Evolutionary conservation across 2,797 vertebrate species (phyloP).

Genomic region (Xerus rutilus): DNA sequence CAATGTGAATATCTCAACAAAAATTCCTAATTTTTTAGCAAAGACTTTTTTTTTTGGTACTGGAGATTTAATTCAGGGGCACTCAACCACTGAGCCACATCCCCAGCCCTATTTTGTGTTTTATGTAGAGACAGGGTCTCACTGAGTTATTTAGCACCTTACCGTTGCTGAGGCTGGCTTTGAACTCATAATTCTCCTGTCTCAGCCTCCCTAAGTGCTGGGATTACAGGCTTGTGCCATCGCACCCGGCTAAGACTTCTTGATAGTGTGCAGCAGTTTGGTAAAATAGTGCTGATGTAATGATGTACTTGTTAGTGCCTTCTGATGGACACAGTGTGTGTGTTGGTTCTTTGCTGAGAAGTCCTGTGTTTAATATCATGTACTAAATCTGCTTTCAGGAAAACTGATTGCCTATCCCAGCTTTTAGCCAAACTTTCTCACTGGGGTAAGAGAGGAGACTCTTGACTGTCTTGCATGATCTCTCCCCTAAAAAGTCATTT

Average conservation of each 20-base stretch:
- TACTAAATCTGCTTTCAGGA: background rate
- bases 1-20: background rate
- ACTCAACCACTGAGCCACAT: too few species aligned
- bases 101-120: too few species aligned
- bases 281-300: background rate
- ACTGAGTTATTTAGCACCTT: too few species aligned
- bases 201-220: too few species aligned
- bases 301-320: background rate
- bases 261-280: background rate
- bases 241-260: background rate
- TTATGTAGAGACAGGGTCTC: too few species aligned
- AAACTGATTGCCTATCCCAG: background rate
- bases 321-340: background rate
- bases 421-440: conserved; percentile 15
- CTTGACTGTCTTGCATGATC: background rate
- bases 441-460: background rate
- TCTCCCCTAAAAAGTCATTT: background rate
- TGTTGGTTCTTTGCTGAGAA: background rate
- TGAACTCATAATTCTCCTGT: too few species aligned
- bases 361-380: background rate
- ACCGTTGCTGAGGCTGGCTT: too few species aligned
- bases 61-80: too few species aligned
- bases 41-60: too few species aligned
- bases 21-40: background rate
- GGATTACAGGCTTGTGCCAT: too few species aligned